Evolutionary conservation across 2,888 invertebrate species (phyloP).

Genomic region (Yponomeuta malinellus): DNA sequence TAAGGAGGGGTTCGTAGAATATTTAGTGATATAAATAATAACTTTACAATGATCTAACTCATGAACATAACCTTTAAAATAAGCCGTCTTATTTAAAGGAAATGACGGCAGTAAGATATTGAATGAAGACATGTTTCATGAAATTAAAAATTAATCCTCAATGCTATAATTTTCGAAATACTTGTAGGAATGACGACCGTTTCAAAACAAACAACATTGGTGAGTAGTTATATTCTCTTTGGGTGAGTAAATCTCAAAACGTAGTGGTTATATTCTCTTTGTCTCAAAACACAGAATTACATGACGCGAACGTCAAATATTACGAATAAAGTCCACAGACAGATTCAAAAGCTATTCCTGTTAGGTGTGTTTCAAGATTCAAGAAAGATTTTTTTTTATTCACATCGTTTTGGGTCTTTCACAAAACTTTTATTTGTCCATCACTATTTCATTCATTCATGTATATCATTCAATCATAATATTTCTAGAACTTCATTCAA

Average conservation of each 20-base stretch:
- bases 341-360: neutral
- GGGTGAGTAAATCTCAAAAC: no score
- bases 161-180: no score
- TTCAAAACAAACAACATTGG: neutral
- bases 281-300: no score
- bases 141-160: no score
- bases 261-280: no score
- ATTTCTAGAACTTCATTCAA: neutral
- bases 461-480: neutral
- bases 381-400: no score
- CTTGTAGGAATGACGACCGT: neutral
- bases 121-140: conserved; percentile 21
- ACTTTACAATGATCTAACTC: conserved; percentile 27
- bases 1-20: conserved; percentile 24
- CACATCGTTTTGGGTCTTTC: no score
- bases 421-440: no score
- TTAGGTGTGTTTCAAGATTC: neutral
- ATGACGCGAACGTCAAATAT: neutral
- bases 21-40: conserved; percentile 47
- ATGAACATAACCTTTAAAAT: conserved; percentile 43
- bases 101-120: conserved; percentile 44
- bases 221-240: no score
- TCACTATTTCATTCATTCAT: neutral
- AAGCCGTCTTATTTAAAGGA: conserved; percentile 26
- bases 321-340: neutral